Evolutionary conservation across 2,797 vertebrate genomes (phyloP), one percentile per base, ranked within the genome.

Genomic region (Nannoperca obscura): DNA sequence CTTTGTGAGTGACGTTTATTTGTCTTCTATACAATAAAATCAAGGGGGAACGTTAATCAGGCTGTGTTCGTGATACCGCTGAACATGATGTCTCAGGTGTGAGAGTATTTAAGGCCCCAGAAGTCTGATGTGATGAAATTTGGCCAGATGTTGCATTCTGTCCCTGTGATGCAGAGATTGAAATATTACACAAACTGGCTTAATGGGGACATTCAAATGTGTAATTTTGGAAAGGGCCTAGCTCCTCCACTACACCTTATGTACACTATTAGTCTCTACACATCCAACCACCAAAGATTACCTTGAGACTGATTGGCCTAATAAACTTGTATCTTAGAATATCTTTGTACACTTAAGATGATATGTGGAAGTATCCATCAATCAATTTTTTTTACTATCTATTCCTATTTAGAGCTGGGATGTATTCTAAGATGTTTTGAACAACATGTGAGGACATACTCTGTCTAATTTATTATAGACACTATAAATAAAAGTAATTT

Each of bases 61-160:
- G 7, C 1, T 0, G 11, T 44, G 36, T 65, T 81, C 61, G 52
- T 71, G 59, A 75, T 44, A 27, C 24, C 0, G 9, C 4, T 58
- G 20, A 75, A 80, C 59, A 80, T 55, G 54, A 81, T 60, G 76
- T 73, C 73, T 81, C 83, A 76, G 70, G 64, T 82, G 75, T 20
- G 19, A 0, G 42, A 68, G 71, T 32, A 27, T 71, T 72, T 82
- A 44, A 65, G 50, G 69, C 66, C 72, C 70, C 73, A 60, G 5
- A 27, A 69, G 60, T 76, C 55, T 76, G 53, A 80, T 80, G 60
- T 65, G 53, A 80, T 78, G 3, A 71, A 42, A 78, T 79, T 75
- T 79, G 12, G 74, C 71, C 78, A 76, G 74, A 85, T 84, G 76
- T 86, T 81, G 62, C 66, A 74, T 69, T 58, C 46, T 38, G 27